Conservation (phyloP, 1,140 invertebrate genomes). For the Eumaeus atala region DNA sequence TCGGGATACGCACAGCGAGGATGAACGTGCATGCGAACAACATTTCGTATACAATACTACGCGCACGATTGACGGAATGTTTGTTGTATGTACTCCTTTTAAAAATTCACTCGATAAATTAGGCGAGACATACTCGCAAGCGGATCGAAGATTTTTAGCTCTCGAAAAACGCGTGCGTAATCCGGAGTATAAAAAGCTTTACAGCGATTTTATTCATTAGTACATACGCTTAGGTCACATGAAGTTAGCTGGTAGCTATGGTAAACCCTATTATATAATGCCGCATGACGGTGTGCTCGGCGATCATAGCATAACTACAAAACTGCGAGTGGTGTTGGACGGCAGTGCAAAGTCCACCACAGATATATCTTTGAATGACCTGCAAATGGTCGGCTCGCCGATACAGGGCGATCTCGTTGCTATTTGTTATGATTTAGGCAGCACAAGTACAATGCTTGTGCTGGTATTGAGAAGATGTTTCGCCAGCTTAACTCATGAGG, state of each 20-base stretch:
- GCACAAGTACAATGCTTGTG: conserved; percentile 13
- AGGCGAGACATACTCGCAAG: neutral
- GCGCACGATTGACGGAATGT: neutral
- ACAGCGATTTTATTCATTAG: neutral
- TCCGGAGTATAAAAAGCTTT: neutral
- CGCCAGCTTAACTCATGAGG: conserved; percentile 13
- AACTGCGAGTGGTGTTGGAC: conserved; percentile 12
- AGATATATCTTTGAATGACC: conserved; percentile 10
- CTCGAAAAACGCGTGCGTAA: neutral
- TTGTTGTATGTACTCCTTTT: neutral
- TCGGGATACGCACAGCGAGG: neutral
- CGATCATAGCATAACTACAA: conserved; percentile 8
- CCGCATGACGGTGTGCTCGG: conserved; percentile 7
- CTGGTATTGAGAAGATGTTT: neutral
- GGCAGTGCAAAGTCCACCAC: conserved; percentile 3
- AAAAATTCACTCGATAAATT: neutral
- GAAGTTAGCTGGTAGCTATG: neutral
- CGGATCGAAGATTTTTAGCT: neutral
- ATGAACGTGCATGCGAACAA: neutral
- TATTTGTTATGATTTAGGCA: conserved; percentile 19
- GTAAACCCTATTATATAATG: neutral
- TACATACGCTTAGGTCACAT: neutral
- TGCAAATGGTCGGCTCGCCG: conserved; percentile 11
- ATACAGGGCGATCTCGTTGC: conserved; percentile 14
- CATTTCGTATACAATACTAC: neutral